Conservation (phyloP, 2,113 vertebrate genomes). For the Stigmatopora nigra region DNA sequence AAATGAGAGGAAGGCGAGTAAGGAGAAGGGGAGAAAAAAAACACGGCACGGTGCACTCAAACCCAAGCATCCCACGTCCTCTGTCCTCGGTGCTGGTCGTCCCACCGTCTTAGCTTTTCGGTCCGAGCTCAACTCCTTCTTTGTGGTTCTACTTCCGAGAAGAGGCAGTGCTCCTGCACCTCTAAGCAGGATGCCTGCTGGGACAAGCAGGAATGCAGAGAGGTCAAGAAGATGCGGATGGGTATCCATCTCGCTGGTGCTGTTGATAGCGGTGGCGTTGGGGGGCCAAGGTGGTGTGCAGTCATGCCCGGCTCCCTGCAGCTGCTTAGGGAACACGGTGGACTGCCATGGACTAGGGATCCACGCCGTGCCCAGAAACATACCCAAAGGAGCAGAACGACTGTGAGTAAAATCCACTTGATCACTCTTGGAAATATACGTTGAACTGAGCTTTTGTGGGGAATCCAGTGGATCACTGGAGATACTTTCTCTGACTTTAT, state of each 20-base stretch:
- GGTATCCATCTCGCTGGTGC: conserved; percentile 16
- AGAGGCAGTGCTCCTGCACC: conserved; percentile 7
- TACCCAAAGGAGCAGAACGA: conserved; percentile 82
- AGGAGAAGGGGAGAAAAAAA: conserved; percentile 17
- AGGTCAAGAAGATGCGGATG: conserved; percentile 27
- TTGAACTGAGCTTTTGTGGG: background rate
- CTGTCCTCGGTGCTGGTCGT: conserved; percentile 10
- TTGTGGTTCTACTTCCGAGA: conserved; percentile 18
- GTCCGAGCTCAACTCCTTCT: conserved; percentile 37
- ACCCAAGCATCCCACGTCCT: conserved; percentile 24
- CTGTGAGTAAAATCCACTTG: conserved; percentile 73
- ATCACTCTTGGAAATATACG: background rate
- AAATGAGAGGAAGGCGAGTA: conserved; percentile 39
- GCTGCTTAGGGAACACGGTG: conserved; percentile 84
- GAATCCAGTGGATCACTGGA: too few species aligned
- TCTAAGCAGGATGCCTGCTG: conserved; percentile 37
- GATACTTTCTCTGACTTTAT: background rate
- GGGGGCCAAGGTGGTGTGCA: conserved; percentile 22
- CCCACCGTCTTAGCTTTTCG: conserved; percentile 21
- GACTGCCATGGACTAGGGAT: conserved; percentile 86
- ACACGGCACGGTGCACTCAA: conserved; percentile 27
- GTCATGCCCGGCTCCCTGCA: conserved; percentile 81
- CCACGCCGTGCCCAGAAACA: conserved; percentile 77
- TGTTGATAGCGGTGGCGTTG: conserved; percentile 61
- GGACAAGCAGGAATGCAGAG: conserved; percentile 28